These are phyloP conservation scores for Coracopsis vasa DNA, from an alignment of 2,113 vertebrate genomes.

Conservation along the genomic window DNA sequence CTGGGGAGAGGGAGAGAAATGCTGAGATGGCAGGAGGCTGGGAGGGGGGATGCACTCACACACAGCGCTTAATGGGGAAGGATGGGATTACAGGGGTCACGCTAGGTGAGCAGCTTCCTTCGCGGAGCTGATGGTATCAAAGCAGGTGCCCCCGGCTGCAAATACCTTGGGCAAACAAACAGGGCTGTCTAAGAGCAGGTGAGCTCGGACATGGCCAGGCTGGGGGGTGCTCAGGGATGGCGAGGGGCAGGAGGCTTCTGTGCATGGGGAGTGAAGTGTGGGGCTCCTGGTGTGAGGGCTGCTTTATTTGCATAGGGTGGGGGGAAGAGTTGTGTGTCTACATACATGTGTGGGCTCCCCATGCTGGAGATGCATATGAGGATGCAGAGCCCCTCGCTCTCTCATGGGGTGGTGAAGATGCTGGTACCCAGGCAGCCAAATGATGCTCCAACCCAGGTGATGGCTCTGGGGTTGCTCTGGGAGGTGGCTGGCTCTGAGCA, in stretches of 20 bases:
- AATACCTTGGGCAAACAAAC: conserved; percentile 76
- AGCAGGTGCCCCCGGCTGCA: conserved; percentile 66
- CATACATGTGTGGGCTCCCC: fast-evolving
- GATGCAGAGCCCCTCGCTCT: fast-evolving
- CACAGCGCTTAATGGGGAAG: conserved; percentile 59
- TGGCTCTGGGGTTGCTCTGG: background rate
- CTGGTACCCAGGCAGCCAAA: background rate
- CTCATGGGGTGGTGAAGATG: background rate
- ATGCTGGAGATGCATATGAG: background rate
- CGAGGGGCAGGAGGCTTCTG: background rate
- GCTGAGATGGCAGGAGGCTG: conserved; percentile 43
- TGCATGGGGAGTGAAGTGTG: fast-evolving
- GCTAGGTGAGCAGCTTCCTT: conserved; percentile 71
- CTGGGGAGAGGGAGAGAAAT: conserved; percentile 30
- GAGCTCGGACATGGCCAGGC: background rate
- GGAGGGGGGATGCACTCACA: conserved; percentile 24
- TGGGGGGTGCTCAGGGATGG: background rate
- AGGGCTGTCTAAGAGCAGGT: conserved; percentile 56
- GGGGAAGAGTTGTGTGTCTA: background rate
- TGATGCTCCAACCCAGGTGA: background rate
- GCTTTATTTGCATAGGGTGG: background rate
- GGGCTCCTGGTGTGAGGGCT: background rate
- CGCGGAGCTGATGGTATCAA: conserved; percentile 66
- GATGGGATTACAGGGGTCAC: conserved; percentile 74
- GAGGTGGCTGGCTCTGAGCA: background rate